A percentile compares a stretch with the other conserved stretches of the same genome.
Conservation (phyloP, 2,113 vertebrate genomes). For the Notechis scutatus region DNA sequence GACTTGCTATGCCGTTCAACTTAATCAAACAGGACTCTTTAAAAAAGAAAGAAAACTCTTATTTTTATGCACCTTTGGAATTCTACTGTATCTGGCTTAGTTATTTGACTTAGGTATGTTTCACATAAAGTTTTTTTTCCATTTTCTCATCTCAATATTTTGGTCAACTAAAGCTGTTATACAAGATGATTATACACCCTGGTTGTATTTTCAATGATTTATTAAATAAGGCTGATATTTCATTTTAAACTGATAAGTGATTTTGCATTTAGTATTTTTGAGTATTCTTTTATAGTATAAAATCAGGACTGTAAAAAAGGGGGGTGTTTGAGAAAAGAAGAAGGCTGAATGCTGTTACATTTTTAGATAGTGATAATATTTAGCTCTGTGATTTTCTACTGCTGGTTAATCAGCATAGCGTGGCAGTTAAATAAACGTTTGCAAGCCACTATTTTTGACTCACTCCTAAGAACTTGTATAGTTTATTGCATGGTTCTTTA, state of each 20-base stretch:
- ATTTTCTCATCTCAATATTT: not conserved
- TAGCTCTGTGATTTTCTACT: not conserved
- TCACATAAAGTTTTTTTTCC: not conserved
- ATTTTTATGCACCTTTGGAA: not conserved
- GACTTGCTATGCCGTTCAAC: not conserved
- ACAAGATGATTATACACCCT: not conserved
- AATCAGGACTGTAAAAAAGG: not conserved
- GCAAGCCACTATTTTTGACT: not conserved
- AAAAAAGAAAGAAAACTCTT: not conserved
- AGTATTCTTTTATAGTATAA: not conserved
- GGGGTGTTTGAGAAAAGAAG: not conserved
- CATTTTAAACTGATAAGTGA: not conserved
- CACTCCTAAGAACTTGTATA: not conserved
- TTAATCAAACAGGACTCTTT: not conserved
- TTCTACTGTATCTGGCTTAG: not conserved
- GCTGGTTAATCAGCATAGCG: not conserved
- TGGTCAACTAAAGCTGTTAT: not conserved
- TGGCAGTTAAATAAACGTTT: not conserved
- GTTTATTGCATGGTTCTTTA: not conserved
- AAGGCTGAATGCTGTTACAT: not conserved
- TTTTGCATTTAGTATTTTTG: not conserved
- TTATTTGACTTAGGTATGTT: not conserved
- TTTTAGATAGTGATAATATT: not conserved
- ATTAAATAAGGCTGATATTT: not conserved
- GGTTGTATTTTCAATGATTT: not conserved